phyloP scores from a whole-genome alignment of 1,140 invertebrate genomes.

The Diorhabda sublineata region DNA sequence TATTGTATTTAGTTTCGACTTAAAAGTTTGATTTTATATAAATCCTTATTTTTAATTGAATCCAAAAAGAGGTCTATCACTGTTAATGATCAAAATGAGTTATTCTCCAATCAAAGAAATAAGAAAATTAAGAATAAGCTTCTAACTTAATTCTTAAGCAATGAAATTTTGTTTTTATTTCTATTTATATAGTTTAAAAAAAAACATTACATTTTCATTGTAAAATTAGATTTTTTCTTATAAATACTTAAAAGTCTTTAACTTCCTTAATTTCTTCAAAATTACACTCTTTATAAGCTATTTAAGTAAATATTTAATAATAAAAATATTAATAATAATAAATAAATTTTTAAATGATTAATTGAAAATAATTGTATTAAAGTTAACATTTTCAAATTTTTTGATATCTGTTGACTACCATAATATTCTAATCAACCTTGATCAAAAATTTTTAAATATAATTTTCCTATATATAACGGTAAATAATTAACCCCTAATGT shows the following conservation, averaged over 20 bases:
- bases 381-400: slow-evolving; percentile 12
- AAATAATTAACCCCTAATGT: slow-evolving; percentile 33
- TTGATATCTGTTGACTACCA: slow-evolving; percentile 22
- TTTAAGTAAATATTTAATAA: slow-evolving; percentile 48
- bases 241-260: slow-evolving; percentile 46
- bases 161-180: slow-evolving; percentile 36
- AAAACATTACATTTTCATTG: slow-evolving; percentile 59
- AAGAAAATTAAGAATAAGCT: slow-evolving; percentile 31
- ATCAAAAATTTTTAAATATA: slow-evolving; percentile 28
- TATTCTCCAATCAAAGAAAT: slow-evolving; percentile 34
- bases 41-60: slow-evolving; percentile 51
- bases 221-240: slow-evolving; percentile 47
- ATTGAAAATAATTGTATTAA: slow-evolving; percentile 16
- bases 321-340: slow-evolving; percentile 44
- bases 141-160: slow-evolving; percentile 41
- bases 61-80: slow-evolving; percentile 49
- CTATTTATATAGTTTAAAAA: slow-evolving; percentile 54
- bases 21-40: slow-evolving; percentile 48
- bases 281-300: slow-evolving; percentile 59
- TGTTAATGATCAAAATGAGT: slow-evolving; percentile 52
- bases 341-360: slow-evolving; percentile 46
- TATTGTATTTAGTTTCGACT: slow-evolving; percentile 57
- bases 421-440: slow-evolving; percentile 33
- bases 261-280: slow-evolving; percentile 57
- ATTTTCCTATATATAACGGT: slow-evolving; percentile 21